Evolutionary conservation across 2,888 invertebrate genomes (phyloP), one percentile per base, ranked within the genome.

Genomic region (Tachina fera): DNA sequence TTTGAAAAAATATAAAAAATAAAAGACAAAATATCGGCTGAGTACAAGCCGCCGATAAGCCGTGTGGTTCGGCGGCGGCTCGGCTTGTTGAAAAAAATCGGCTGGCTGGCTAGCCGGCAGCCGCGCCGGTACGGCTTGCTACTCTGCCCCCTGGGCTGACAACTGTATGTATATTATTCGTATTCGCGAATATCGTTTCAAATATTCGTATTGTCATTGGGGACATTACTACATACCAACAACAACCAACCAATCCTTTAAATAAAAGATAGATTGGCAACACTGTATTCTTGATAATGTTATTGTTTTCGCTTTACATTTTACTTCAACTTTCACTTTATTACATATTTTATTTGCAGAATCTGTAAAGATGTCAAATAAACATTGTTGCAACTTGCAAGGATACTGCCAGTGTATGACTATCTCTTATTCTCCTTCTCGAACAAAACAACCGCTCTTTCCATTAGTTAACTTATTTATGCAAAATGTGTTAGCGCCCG

Each of bases 311-410:
- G 19, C 31, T 43, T 71, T 74, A 61, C 71, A 80, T 72, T 85
- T 83, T 80, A 79, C 67, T 76, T 76, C 56, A 83, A 86, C 86
- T 86, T 86, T 86, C 86, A 86, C 86, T 86, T 77, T 58, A 82
- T 22, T 67, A 65, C 58, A 72, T 60, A 67, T 78, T 61, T 31
- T 75, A 76, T 83, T 83, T 86, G 83, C 86, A 86, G 86, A 72
- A 39, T n/a, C 83, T 83, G 86, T 76, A 86, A 86, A 56, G 79
- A 86, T 83, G 83, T 80, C 86, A 83, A 80, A 83, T 79, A 72
- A 80, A 86, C 86, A 86, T 79, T 83, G 86, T 83, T 86, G 86
- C 86, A 71, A 86, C 79, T 79, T 86, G 86, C 86, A 71, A 86
- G 74, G 22, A 60, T 47, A 75, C 70, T 47, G 67, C 43, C 43